phyloP scores from a whole-genome alignment of 2,113 vertebrate species.

The Rattus rattus region DNA sequence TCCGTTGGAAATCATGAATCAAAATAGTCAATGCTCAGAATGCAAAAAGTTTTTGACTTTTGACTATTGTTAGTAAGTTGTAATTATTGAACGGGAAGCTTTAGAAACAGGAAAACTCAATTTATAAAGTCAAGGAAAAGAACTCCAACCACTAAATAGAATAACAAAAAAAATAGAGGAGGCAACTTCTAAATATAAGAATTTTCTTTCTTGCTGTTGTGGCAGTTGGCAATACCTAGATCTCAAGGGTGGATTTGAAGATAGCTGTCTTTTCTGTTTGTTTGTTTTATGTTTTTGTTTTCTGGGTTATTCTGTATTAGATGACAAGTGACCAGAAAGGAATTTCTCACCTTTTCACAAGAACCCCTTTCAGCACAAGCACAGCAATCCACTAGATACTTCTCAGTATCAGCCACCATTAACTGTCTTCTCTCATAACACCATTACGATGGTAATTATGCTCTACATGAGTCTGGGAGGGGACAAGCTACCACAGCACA shows the following conservation, averaged over 20 bases:
- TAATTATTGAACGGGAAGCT: background rate
- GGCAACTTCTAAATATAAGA: background rate
- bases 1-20: background rate
- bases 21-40: conserved; percentile 16
- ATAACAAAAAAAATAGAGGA: background rate
- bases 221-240: too few species aligned
- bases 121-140: background rate
- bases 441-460: background rate
- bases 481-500: background rate
- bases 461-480: background rate
- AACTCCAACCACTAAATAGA: background rate
- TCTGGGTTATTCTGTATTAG: background rate
- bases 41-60: background rate
- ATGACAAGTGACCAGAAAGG: too few species aligned
- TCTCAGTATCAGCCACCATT: background rate
- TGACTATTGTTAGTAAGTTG: background rate
- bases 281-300: background rate
- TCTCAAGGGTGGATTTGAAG: background rate
- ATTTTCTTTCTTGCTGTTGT: background rate
- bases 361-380: too few species aligned
- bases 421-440: background rate
- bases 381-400: background rate
- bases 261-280: too few species aligned
- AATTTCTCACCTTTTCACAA: background rate
- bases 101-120: background rate